Base-by-base conservation (phyloP, 2,113 vertebrate genomes). In the Xiphias gladius region DNA sequence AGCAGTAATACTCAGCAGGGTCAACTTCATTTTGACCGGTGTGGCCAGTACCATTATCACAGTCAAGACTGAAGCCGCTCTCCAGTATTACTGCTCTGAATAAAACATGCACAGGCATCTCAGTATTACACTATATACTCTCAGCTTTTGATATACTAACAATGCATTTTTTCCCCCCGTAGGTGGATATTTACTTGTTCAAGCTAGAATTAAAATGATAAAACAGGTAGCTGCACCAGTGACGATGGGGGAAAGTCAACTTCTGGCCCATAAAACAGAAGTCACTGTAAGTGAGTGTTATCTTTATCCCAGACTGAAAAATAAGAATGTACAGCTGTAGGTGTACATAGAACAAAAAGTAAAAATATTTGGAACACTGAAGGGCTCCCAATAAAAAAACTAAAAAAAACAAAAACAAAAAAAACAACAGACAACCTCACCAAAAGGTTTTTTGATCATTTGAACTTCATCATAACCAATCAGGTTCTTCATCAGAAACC, bases 51-150 rank as follows among this genome's bases (percentile, higher is more conserved):
- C 37, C 30, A 13, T 39, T 11, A 35, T 54, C 10, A 58, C 24
- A 58, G 48, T 58, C 16, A 13, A 17, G 39, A 52, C 8, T 50
- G 41, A 59, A 55, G 43, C 7, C 28, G 65, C 54, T 76, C 61
- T 67, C 11, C 22, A 11, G 59, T 64, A 19, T 79, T 83, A 64
- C 76, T 69, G 63, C 69, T 83, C 20, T 50, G 73, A 82, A 59
- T 57, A 50, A 80, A 79, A 86, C 93, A 94, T 93, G 92, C 92
- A 91, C 83, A 90, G 64, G 85, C 80, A 76, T 86, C 62, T 89
- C 76, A 73, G 69, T 28, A 66, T 71, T 48, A 46, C 63, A 74
- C 58, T 37, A 69, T 37, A 79, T 77, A 39, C 28, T 82, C 61
- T 85, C 62, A 76, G 50, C 22, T 52, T 52, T 35, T 30, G 14